phyloP scores from a whole-genome alignment of 2,888 invertebrate species.

The Pyrrhia umbra region DNA sequence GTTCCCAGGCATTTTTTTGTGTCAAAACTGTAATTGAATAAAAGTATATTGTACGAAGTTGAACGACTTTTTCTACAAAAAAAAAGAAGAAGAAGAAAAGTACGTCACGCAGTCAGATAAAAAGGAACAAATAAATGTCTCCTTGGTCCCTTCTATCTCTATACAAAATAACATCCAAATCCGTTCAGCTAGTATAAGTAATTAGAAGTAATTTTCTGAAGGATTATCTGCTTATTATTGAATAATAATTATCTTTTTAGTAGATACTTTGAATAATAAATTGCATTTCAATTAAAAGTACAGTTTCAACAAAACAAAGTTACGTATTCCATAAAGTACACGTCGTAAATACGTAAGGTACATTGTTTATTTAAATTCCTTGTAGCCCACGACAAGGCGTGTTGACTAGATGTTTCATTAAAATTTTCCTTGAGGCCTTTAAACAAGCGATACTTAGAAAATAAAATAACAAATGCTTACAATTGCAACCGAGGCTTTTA shows the following conservation, averaged over 20 bases:
- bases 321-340: conserved; percentile 36
- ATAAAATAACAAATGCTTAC: neutral
- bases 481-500: no score
- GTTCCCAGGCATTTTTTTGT: conserved; percentile 66
- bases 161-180: no score
- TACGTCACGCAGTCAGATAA: neutral
- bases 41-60: conserved; percentile 47
- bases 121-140: no score
- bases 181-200: no score
- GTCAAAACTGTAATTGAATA: conserved; percentile 58
- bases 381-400: conserved; percentile 66
- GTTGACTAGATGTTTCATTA: conserved; percentile 74
- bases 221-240: no score
- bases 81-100: neutral
- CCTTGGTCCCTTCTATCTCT: no score
- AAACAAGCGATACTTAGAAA: conserved; percentile 22
- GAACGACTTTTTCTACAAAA: neutral
- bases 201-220: no score
- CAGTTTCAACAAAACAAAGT: conserved; percentile 17
- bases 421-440: conserved; percentile 60
- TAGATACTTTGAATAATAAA: neutral
- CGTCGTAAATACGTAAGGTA: conserved; percentile 36
- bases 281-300: conserved; percentile 27
- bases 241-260: neutral
- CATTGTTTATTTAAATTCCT: conserved; percentile 64